These are phyloP conservation scores for Linnaemya vulpina DNA, from an alignment of 2,888 invertebrate species.

Conservation along the genomic window DNA sequence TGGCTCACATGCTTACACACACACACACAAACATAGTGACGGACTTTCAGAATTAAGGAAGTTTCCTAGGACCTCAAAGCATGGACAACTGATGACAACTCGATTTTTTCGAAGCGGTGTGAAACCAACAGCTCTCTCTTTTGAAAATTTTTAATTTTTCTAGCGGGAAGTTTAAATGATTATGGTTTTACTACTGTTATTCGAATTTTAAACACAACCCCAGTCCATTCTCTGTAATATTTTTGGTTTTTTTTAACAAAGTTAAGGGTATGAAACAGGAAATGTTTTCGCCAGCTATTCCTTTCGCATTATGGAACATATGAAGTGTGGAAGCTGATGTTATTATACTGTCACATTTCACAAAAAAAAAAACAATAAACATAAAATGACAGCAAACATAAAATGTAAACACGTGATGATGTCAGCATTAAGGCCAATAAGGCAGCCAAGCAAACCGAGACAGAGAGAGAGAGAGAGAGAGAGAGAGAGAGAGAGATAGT, in stretches of 20 bases:
- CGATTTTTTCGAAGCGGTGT: too few relatives aligned
- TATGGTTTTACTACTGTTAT: neutral
- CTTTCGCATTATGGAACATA: neutral
- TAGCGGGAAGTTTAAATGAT: too few relatives aligned
- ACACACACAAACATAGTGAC: too few relatives aligned
- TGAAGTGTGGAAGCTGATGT: neutral
- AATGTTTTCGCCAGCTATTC: neutral
- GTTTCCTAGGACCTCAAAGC: too few relatives aligned
- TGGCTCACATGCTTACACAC: too few relatives aligned
- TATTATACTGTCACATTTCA: neutral
- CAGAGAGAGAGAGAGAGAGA: neutral
- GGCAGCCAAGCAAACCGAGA: neutral
- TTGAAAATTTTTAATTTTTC: too few relatives aligned
- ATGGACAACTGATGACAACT: too few relatives aligned
- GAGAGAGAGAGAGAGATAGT: too few relatives aligned
- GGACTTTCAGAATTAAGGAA: too few relatives aligned
- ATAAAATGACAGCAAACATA: neutral
- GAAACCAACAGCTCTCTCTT: too few relatives aligned
- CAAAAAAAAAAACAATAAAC: neutral
- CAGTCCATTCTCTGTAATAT: neutral
- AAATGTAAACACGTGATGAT: neutral
- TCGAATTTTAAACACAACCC: neutral
- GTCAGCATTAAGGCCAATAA: slow-evolving; percentile 6
- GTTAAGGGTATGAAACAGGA: neutral
- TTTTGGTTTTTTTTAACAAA: neutral